A percentile compares a stretch with the other conserved stretches of the same genome.
These are phyloP conservation scores for Cartodere bifasciata DNA, from an alignment of 2,888 invertebrate species.

Conservation along the genomic window DNA sequence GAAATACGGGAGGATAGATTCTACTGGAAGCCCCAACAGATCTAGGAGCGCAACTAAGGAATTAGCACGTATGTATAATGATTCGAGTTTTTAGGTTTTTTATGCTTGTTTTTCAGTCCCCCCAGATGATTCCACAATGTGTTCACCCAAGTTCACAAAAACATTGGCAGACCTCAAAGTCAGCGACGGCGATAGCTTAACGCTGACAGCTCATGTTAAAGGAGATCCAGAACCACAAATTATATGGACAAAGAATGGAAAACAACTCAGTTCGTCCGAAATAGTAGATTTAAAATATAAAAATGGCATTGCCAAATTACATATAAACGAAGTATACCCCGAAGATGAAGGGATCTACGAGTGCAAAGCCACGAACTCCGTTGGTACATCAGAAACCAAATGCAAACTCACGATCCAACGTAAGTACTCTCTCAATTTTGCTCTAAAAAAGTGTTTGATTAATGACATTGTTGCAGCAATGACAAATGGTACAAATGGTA, in stretches of 20 bases:
- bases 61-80: constrained; percentile 49
- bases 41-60: constrained; percentile 86
- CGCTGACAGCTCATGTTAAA: constrained; percentile 69
- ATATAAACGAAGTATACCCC: constrained; percentile 87
- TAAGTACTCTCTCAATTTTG: constrained; percentile 37
- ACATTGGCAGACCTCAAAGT: constrained; percentile 62
- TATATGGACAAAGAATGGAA: constrained; percentile 80
- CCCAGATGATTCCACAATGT: constrained; percentile 77
- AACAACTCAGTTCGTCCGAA: constrained; percentile 62
- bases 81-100: constrained; percentile 5
- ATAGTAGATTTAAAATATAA: constrained; percentile 87
- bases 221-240: constrained; percentile 92
- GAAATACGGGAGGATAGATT: constrained; percentile 58
- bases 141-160: constrained; percentile 72
- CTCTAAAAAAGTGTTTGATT: too few species aligned
- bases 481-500: constrained; percentile 41
- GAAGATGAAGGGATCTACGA: constrained; percentile 87
- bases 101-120: constrained; percentile 49
- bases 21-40: constrained; percentile 69
- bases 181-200: constrained; percentile 76
- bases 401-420: constrained; percentile 76
- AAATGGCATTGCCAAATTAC: constrained; percentile 73
- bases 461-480: constrained; percentile 41
- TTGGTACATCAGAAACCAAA: constrained; percentile 73
- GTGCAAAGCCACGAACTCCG: constrained; percentile 84